Percentiles rank a stretch among this genome's conserved stretches.
phyloP scores from a whole-genome alignment of 2,888 invertebrate genomes.

The Altica lythri region DNA sequence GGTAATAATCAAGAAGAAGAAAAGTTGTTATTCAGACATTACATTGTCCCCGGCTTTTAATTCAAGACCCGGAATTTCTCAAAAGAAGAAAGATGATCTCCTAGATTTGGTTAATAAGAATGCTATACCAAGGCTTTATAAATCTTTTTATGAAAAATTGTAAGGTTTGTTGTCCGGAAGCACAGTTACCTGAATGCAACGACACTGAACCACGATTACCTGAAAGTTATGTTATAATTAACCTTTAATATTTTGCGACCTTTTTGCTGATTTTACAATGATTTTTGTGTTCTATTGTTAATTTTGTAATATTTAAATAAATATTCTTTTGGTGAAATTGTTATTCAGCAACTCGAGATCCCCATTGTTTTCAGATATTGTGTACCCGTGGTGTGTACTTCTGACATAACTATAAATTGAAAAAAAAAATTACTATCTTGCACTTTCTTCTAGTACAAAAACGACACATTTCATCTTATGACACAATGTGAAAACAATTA shows the following conservation, averaged over 20 bases:
- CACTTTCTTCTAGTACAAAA: not conserved
- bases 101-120: not conserved
- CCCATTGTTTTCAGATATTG: not conserved
- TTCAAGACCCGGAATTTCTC: not conserved
- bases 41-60: not conserved
- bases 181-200: no score
- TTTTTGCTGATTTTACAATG: no score
- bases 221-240: no score
- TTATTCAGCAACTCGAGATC: not conserved
- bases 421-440: not conserved
- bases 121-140: not conserved
- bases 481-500: not conserved
- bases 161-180: not conserved
- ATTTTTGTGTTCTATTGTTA: no score
- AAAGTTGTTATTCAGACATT: not conserved
- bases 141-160: not conserved
- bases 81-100: conserved; percentile 5
- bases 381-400: not conserved
- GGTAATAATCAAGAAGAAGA: not conserved
- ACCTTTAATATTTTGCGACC: no score
- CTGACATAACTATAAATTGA: not conserved
- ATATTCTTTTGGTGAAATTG: not conserved
- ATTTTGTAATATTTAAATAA: no score
- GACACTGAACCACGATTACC: no score
- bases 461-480: not conserved